A percentile compares a stretch with the other conserved stretches of the same genome.
Evolutionary conservation across 2,797 vertebrate genomes (phyloP).

Genomic region (Spinus pinus): DNA sequence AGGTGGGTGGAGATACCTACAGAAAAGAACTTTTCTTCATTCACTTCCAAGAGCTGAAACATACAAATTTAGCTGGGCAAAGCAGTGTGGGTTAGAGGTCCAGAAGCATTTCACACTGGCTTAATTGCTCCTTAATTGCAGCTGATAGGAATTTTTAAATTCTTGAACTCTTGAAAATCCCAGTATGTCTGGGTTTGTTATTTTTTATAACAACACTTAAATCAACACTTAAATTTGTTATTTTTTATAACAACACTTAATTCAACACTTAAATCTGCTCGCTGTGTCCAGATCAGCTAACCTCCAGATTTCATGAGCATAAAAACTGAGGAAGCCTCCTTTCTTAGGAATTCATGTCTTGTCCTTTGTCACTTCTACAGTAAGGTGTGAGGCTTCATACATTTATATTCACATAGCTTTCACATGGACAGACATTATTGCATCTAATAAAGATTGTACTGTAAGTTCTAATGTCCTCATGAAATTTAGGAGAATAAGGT

Average conservation of each 20-base stretch:
- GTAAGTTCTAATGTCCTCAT: not conserved
- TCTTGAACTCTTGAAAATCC: not conserved
- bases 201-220: not conserved
- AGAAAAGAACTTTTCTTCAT: conserved; percentile 8
- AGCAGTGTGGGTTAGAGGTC: not conserved
- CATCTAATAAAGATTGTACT: not conserved
- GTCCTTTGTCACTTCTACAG: not conserved
- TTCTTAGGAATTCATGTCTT: not conserved
- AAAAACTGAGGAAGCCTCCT: not conserved
- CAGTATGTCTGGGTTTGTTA: rapidly evolving
- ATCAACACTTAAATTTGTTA: rapidly evolving
- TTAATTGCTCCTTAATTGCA: not conserved
- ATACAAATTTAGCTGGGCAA: not conserved
- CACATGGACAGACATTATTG: not conserved
- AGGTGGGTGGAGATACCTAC: conserved; percentile 4
- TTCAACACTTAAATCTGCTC: not conserved
- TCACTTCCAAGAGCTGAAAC: not conserved
- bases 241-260: too few relatives aligned
- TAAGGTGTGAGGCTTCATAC: rapidly evolving
- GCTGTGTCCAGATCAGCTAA: not conserved
- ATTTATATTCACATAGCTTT: not conserved
- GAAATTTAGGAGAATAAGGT: not conserved
- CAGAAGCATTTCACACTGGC: not conserved
- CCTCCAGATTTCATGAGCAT: not conserved
- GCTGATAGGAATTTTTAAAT: not conserved